Base-by-base conservation (phyloP, 2,888 invertebrate genomes). In the Caenorhabditis wallacei region DNA sequence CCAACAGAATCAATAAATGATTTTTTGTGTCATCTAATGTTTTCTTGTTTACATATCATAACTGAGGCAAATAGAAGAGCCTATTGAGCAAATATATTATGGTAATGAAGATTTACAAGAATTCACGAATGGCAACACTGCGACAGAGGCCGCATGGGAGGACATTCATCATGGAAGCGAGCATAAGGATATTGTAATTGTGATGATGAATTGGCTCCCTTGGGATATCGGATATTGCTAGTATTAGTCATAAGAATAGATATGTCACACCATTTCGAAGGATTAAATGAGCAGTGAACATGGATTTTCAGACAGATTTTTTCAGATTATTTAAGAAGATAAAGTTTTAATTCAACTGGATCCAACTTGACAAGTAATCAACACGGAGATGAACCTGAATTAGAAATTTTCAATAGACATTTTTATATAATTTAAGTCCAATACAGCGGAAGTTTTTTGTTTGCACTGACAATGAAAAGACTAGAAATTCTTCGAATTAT, bases 191-290 rank as follows among this genome's bases (percentile, higher is more conserved):
- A 61, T 61, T 24, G 43, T 43, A 43, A 61, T 61, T 61, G 43
- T n/a, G n/a, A 61, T 61, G 61, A 61, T 61, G 43, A 40, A 61
- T 61, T 24, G 10, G 43, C 16, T 61, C 61, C 20, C 43, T 24
- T 20, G 61, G 43, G 43, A 59, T n/a, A 24, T 46, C 13, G 40
- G 13, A 40, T 40, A 13, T 40, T 40, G 10, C 40, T 13, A 13
- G 16, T 16, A 40, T 13, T 5, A 13, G 13, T 40, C 16, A 13
- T 35, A 4, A 7, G 13, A 10, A 40, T 40, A 11, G 40, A 40
- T 13, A 30, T 30, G 30, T 30, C 30, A 30, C 4, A 30, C 30
- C 4, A 30, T 30, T 30, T n/a, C n/a, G n/a, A n/a, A n/a, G n/a
- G n/a, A n/a, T n/a, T n/a, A n/a, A n/a, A n/a, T n/a, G n/a, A n/a